These are phyloP conservation scores for Leptocoma aspasia DNA, from an alignment of 2,113 vertebrate genomes.

Conservation along the genomic window DNA sequence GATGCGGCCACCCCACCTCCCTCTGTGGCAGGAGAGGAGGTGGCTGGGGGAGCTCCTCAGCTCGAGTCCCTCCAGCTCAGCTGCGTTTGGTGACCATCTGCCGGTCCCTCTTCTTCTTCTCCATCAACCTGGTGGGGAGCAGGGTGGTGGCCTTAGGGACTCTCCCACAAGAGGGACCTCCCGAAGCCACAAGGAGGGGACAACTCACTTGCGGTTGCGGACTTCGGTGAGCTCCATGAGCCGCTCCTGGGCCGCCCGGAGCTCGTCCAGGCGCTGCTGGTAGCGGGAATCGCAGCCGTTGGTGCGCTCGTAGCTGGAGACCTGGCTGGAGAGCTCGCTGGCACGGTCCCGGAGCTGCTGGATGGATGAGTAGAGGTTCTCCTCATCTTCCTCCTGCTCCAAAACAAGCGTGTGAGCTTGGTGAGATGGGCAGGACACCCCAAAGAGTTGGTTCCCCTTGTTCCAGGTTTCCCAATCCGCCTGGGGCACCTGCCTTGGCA, in stretches of 20 bases:
- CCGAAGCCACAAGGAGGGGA: accelerated
- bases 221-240: constrained; percentile 84
- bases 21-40: neutral
- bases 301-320: constrained; percentile 79
- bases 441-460: too few relatives aligned
- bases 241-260: constrained; percentile 78
- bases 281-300: constrained; percentile 79
- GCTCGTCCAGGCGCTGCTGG: constrained; percentile 83
- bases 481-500: constrained; percentile 73
- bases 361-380: constrained; percentile 86
- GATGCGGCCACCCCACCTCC: neutral
- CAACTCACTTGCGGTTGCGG: constrained; percentile 80
- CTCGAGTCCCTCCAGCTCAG: constrained; percentile 7
- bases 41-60: neutral
- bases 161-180: accelerated
- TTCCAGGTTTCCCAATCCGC: accelerated
- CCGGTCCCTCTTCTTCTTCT: constrained; percentile 85
- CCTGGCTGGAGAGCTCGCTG: constrained; percentile 80
- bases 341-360: constrained; percentile 83
- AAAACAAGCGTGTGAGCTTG: neutral
- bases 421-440: neutral
- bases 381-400: constrained; percentile 83
- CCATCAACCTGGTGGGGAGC: constrained; percentile 71
- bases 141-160: neutral
- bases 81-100: constrained; percentile 81